Conservation (phyloP, 23 tunicate genomes). For the Corella eumyota region DNA sequence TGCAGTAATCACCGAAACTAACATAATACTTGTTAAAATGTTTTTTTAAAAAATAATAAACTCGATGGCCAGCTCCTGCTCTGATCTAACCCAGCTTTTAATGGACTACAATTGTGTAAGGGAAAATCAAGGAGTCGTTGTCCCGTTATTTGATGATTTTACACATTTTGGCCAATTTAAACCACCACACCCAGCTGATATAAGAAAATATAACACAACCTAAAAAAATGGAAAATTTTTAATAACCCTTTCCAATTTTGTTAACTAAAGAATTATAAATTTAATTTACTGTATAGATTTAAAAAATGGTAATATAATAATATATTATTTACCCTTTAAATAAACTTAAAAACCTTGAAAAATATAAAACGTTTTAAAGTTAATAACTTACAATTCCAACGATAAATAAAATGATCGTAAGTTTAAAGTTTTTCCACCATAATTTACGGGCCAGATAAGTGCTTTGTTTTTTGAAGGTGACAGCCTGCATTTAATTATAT, state of each 20-base stretch:
- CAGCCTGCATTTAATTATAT: conserved; percentile 15
- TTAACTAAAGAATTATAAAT: background rate
- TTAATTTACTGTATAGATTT: background rate
- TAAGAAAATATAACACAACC: conserved; percentile 36
- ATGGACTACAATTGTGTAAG: no score
- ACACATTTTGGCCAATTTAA: conserved; percentile 55
- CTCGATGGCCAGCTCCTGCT: no score
- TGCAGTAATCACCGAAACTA: no score
- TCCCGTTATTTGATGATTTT: conserved; percentile 6
- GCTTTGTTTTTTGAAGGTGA: conserved; percentile 64
- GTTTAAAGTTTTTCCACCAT: conserved; percentile 65
- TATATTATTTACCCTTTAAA: background rate
- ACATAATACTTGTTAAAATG: no score
- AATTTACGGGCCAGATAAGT: conserved; percentile 42
- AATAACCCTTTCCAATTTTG: background rate
- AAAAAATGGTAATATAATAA: background rate
- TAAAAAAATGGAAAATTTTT: conserved; percentile 1
- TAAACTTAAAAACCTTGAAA: background rate
- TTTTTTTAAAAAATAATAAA: no score
- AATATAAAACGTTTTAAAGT: no score
- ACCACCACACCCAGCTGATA: conserved; percentile 65
- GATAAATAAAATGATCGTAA: conserved; percentile 14
- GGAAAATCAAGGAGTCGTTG: no score
- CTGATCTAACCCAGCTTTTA: no score
- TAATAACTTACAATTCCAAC: conserved; percentile 29